Percentiles rank a stretch among this genome's conserved stretches.
These are phyloP conservation scores for Adineta ricciae DNA, from an alignment of 2,888 invertebrate genomes.

Conservation along the genomic window DNA sequence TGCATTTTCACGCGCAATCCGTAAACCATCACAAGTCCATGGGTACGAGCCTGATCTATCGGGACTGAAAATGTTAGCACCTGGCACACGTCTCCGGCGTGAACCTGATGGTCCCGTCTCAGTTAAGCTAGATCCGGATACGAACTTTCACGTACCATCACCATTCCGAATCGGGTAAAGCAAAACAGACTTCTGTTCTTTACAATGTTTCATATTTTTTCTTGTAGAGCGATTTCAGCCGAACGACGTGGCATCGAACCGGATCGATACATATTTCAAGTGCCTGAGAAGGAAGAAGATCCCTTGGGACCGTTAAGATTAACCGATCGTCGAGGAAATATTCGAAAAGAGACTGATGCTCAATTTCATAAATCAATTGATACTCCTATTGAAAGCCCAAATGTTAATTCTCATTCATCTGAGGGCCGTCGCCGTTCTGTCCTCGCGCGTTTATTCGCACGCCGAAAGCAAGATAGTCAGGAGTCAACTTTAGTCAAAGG, in stretches of 20 bases:
- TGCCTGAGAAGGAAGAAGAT: neutral
- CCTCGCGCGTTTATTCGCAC: neutral
- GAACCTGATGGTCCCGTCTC: slow-evolving; percentile 14
- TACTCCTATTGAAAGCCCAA: too few species aligned
- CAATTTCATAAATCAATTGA: neutral
- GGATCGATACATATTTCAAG: neutral
- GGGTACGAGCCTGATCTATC: neutral
- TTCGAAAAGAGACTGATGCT: neutral
- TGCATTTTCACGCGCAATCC: neutral
- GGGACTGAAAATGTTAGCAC: neutral
- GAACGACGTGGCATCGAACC: slow-evolving; percentile 18
- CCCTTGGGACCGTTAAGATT: slow-evolving; percentile 1
- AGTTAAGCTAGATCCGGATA: neutral
- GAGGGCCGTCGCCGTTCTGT: neutral
- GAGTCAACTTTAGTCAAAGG: slow-evolving; percentile 13
- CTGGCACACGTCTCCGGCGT: neutral
- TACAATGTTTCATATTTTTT: neutral
- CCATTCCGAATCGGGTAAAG: neutral
- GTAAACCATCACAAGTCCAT: neutral
- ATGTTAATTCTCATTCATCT: too few species aligned
- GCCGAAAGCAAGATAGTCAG: neutral
- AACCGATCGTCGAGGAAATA: neutral
- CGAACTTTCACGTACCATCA: neutral
- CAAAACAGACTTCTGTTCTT: neutral
- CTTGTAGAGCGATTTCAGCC: neutral